Base-by-base conservation (phyloP, 2,888 invertebrate species). In the Oscheius sp. region DNA sequence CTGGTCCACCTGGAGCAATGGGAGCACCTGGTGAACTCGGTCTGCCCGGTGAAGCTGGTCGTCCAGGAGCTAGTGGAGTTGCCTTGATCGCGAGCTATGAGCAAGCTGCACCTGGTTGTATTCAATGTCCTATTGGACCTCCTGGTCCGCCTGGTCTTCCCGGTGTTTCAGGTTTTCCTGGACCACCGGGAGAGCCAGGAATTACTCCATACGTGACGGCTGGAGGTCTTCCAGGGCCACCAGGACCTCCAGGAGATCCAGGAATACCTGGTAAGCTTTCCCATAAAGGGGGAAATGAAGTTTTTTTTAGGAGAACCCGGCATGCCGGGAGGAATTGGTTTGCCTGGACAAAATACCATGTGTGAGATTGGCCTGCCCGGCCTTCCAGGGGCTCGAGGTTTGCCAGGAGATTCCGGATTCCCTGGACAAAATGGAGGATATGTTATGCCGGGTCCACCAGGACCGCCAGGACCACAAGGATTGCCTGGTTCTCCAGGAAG, bases 121-220 rank as follows among this genome's bases (percentile, higher is more conserved):
- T 62, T 33, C 26, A 44, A 28, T 62, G 62, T 22, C 62, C 62
- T 20, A 36, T 50, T n/a, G 62, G 62, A 6, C 62, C 62, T 1
- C 62, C 62, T 9, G 62, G 62, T 32, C 24, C 49, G 2, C 47
- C 30, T 12, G 62, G 62, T 9, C 30, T 49, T 8, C 62, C 47
- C 1, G 62, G 62, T 14, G 44, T 44, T 9, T 2, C n/a, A 3
- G 41, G 44, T 17, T 28, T 14, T 2, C 44, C 44, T 12, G 59
- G 41, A 17, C 44, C 20, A 6, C 59, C 59, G 14, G 54, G 54
- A 33, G 33, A 54, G 12, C 14, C 38, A 8, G 44, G n/a, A n/a
- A n/a, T n/a, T n/a, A n/a, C n/a, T n/a, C n/a, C n/a, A n/a, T n/a
- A n/a, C n/a, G n/a, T n/a, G n/a, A 22, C 50, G 2, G 33, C 28